phyloP scores from a whole-genome alignment of 2,888 invertebrate genomes.

The Ptilodon capucinus region DNA sequence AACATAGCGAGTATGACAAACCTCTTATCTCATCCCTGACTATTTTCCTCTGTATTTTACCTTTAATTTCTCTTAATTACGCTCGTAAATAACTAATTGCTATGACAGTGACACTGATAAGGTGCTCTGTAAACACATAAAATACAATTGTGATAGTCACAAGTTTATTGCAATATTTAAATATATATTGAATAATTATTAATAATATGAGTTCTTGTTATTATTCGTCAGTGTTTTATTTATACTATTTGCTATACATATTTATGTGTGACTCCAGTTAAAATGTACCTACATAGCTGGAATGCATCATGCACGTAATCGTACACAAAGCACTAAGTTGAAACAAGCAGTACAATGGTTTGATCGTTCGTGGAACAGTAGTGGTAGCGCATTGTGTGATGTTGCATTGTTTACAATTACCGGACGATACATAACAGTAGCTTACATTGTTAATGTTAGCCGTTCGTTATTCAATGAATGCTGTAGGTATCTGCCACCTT shows the following conservation, averaged over 20 bases:
- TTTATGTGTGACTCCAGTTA: too few relatives aligned
- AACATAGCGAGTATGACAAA: not conserved
- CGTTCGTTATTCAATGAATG: conserved; percentile 49
- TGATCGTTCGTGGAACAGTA: conserved; percentile 53
- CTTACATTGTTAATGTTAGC: conserved; percentile 64
- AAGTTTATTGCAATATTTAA: too few relatives aligned
- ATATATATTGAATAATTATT: too few relatives aligned
- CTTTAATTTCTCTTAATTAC: conserved; percentile 7
- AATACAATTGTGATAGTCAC: too few relatives aligned
- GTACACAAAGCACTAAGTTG: conserved; percentile 26
- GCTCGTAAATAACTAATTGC: conserved; percentile 13
- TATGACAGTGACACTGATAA: conserved; percentile 13
- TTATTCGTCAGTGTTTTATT: too few relatives aligned
- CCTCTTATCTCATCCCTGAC: conserved; percentile 13
- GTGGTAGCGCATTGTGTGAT: conserved; percentile 55
- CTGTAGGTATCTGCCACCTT: conserved; percentile 51
- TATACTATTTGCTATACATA: too few relatives aligned
- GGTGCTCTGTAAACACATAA: conserved; percentile 4
- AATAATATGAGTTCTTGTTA: too few relatives aligned
- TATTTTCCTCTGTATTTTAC: conserved; percentile 7
- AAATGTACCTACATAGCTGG: not conserved
- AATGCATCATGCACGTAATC: conserved; percentile 10
- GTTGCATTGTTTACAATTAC: conserved; percentile 59
- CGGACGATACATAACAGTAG: conserved; percentile 53
- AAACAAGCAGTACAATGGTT: conserved; percentile 41